Evolutionary conservation across 2,113 vertebrate species (phyloP).

Genomic region (Marmota monax): DNA sequence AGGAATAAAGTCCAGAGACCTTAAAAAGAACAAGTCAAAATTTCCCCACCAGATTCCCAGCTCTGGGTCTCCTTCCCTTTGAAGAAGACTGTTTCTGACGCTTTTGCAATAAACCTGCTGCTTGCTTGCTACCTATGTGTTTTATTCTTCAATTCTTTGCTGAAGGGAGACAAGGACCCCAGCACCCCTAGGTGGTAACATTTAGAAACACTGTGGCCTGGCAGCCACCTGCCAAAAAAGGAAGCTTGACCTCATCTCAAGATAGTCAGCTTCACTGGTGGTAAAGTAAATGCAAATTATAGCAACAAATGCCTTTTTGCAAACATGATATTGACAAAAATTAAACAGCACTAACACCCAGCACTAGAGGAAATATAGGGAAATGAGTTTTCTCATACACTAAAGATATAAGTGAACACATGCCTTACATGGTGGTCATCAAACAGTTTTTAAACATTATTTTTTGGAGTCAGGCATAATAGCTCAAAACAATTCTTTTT

Average conservation of each 20-base stretch:
- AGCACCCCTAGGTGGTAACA: too few relatives aligned
- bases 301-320: slow-evolving; percentile 1
- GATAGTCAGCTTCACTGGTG: not conserved
- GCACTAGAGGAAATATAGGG: not conserved
- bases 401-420: not conserved
- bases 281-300: not conserved
- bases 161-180: too few relatives aligned
- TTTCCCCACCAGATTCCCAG: too few relatives aligned
- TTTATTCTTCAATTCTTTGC: too few relatives aligned
- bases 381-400: not conserved
- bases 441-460: not conserved
- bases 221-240: not conserved
- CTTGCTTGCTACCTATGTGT: too few relatives aligned
- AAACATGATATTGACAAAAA: not conserved
- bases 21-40: too few relatives aligned
- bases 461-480: not conserved
- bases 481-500: not conserved
- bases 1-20: too few relatives aligned
- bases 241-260: not conserved
- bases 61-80: too few relatives aligned
- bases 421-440: too few relatives aligned
- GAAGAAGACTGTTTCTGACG: too few relatives aligned
- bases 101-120: too few relatives aligned
- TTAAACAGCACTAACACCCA: not conserved
- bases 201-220: not conserved